Evolutionary conservation across 2,113 vertebrate species (phyloP).

Genomic region (Xenopus laevis): DNA sequence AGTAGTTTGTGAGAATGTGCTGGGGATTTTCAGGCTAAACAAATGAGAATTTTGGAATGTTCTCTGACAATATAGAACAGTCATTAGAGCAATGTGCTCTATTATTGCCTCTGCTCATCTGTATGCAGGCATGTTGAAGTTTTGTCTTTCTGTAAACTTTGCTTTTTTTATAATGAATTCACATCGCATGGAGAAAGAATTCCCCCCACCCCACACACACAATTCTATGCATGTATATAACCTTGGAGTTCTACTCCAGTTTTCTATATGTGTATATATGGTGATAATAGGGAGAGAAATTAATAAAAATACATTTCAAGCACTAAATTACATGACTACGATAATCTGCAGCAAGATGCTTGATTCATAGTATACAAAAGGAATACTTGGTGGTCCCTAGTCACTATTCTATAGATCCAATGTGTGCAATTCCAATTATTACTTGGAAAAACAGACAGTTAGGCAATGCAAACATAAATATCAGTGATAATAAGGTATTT

Average conservation of each 20-base stretch:
- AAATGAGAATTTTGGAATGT: conserved; percentile 71
- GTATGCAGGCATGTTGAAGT: conserved; percentile 38
- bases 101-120: conserved; percentile 35
- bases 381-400: too few species aligned
- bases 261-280: not conserved
- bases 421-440: too few species aligned
- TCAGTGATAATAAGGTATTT: too few species aligned
- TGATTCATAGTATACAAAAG: too few species aligned
- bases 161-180: conserved; percentile 1
- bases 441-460: too few species aligned
- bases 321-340: not conserved
- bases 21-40: conserved; percentile 75
- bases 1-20: conserved; percentile 82
- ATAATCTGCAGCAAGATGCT: not conserved
- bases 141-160: conserved; percentile 10
- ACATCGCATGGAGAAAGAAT: not conserved
- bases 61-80: conserved; percentile 60
- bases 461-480: too few species aligned
- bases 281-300: too few species aligned
- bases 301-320: too few species aligned
- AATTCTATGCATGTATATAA: not conserved
- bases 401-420: too few species aligned
- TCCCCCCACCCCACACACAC: not conserved
- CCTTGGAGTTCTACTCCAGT: not conserved
- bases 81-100: conserved; percentile 23